phyloP scores from a whole-genome alignment of 2,113 vertebrate species.

The Petromus typicus region DNA sequence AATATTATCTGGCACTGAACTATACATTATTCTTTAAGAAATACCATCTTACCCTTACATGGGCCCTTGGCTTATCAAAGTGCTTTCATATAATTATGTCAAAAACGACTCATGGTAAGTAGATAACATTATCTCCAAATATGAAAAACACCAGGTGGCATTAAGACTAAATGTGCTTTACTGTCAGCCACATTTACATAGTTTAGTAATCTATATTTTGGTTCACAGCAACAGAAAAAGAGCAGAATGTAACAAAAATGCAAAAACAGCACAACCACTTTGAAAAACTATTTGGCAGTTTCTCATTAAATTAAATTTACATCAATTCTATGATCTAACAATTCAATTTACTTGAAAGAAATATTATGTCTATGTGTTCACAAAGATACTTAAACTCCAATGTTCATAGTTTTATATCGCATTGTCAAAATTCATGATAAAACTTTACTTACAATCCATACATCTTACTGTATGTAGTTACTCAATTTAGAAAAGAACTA shows the following conservation, averaged over 20 bases:
- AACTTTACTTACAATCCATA: not conserved
- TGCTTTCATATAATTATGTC: slow-evolving; percentile 29
- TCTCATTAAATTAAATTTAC: slow-evolving; percentile 21
- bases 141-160: slow-evolving; percentile 18
- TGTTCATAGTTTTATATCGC: not conserved
- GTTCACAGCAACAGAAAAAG: slow-evolving; percentile 14
- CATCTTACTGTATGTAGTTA: slow-evolving; percentile 33
- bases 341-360: not conserved
- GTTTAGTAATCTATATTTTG: slow-evolving; percentile 37
- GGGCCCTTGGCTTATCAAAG: slow-evolving; percentile 43
- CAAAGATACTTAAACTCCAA: not conserved
- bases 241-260: not conserved
- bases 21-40: not conserved
- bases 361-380: not conserved
- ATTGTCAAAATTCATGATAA: not conserved
- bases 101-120: slow-evolving; percentile 28
- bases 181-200: slow-evolving; percentile 16
- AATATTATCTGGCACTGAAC: not conserved
- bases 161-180: slow-evolving; percentile 25
- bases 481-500: slow-evolving; percentile 24
- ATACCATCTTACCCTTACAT: not conserved
- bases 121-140: slow-evolving; percentile 20
- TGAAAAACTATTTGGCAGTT: slow-evolving; percentile 30
- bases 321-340: not conserved
- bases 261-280: slow-evolving; percentile 6